Conservation (phyloP, 2,888 invertebrate species). For the Incurvaria masculella region DNA sequence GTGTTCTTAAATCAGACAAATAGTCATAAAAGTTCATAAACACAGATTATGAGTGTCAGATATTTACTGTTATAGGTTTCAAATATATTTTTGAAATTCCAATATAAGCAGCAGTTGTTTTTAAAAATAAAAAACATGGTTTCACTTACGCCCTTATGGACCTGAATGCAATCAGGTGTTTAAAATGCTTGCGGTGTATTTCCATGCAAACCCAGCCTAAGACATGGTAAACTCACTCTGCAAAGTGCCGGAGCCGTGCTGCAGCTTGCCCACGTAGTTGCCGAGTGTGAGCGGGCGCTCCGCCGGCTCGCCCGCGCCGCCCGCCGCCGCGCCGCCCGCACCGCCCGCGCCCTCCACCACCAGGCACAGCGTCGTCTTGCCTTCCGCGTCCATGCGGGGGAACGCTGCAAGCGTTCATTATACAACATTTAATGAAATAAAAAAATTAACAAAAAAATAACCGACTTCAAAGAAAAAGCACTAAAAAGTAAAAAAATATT, state of each 20-base stretch:
- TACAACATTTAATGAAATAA: slow-evolving; percentile 3
- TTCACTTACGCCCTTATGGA: too few species aligned
- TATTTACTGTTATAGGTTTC: too few species aligned
- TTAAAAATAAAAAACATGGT: too few species aligned
- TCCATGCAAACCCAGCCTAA: too few species aligned
- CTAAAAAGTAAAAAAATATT: neutral
- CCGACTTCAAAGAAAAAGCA: too few species aligned
- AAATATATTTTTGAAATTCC: too few species aligned
- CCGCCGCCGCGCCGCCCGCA: slow-evolving; percentile 62
- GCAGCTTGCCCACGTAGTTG: slow-evolving; percentile 77
- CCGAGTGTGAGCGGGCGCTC: slow-evolving; percentile 82
- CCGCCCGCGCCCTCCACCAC: slow-evolving; percentile 68
- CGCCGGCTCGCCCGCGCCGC: slow-evolving; percentile 58
- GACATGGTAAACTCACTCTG: slow-evolving; percentile 61
- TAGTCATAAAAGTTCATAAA: too few species aligned
- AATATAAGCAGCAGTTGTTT: too few species aligned
- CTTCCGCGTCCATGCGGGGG: slow-evolving; percentile 81
- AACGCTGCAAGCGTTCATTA: slow-evolving; percentile 74
- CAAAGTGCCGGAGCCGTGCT: slow-evolving; percentile 73
- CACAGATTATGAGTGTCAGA: too few species aligned
- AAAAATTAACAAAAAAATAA: neutral
- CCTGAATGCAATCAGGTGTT: too few species aligned
- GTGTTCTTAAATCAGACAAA: too few species aligned
- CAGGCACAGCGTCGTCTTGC: slow-evolving; percentile 84
- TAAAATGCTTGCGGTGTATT: too few species aligned